Percentiles rank a stretch among this genome's conserved stretches.
Conservation (phyloP, 2,888 invertebrate genomes). For the Halocaridina rubra region DNA sequence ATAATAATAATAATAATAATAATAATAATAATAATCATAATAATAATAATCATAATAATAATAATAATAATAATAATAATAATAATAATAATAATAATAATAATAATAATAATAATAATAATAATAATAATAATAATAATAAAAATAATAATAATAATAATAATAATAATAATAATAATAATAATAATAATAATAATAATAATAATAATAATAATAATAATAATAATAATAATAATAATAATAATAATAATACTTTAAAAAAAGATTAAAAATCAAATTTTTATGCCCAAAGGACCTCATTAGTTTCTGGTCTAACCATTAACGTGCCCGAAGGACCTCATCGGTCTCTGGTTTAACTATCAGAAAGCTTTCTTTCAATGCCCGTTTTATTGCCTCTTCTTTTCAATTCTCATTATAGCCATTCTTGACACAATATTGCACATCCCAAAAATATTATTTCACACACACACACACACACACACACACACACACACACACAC, state of each 20-base stretch:
- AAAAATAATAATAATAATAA: not conserved
- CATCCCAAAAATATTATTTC: not conserved
- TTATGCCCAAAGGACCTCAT: too few relatives aligned
- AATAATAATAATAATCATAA: too few relatives aligned
- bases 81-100: not conserved
- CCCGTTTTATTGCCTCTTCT: not conserved
- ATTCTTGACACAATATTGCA: not conserved
- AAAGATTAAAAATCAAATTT: too few relatives aligned
- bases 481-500: constrained; percentile 10
- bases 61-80: not conserved
- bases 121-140: not conserved
- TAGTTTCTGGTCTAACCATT: too few relatives aligned
- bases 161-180: not conserved
- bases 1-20: not conserved
- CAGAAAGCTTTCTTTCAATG: not conserved
- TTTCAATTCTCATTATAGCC: not conserved
- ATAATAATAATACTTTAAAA: too few relatives aligned
- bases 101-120: not conserved
- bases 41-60: too few relatives aligned
- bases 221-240: too few relatives aligned
- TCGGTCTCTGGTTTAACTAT: too few relatives aligned
- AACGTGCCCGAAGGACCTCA: too few relatives aligned
- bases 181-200: not conserved
- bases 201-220: too few relatives aligned
- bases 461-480: not conserved